Percentiles rank a stretch among this genome's conserved stretches.
Conservation (phyloP, 2,888 invertebrate genomes). For the Heteromyza rotundicornis region DNA sequence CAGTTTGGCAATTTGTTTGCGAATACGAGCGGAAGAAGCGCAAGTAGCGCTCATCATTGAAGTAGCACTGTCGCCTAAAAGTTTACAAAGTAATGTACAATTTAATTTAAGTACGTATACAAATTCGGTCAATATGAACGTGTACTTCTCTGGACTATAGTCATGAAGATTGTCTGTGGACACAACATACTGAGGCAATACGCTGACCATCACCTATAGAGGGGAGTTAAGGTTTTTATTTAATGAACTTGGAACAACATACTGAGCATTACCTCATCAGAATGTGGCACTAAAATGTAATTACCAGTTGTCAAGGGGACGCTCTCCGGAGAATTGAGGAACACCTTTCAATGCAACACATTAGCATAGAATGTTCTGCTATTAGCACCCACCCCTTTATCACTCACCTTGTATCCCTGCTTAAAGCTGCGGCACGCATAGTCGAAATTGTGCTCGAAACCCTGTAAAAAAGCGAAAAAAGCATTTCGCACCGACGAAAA, state of each 20-base stretch:
- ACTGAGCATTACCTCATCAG: constrained; percentile 70
- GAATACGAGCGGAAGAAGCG: constrained; percentile 73
- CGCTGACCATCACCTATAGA: constrained; percentile 72
- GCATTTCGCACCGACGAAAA: constrained; percentile 72
- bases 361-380: too few relatives aligned
- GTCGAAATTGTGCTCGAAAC: constrained; percentile 70
- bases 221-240: too few relatives aligned
- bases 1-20: constrained; percentile 75
- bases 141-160: constrained; percentile 65
- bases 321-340: constrained; percentile 58
- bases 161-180: constrained; percentile 70
- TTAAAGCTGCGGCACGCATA: constrained; percentile 75
- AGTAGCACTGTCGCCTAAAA: constrained; percentile 67
- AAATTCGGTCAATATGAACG: too few relatives aligned
- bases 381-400: too few relatives aligned
- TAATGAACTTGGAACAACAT: constrained; percentile 76
- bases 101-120: background rate
- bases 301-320: constrained; percentile 57
- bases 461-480: constrained; percentile 69
- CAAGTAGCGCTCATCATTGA: constrained; percentile 70
- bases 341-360: constrained; percentile 38
- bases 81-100: background rate
- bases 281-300: constrained; percentile 56
- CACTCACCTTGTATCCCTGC: constrained; percentile 70
- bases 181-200: constrained; percentile 77